Evolutionary conservation across 2,113 vertebrate species (phyloP).

Genomic region (Numida meleagris): DNA sequence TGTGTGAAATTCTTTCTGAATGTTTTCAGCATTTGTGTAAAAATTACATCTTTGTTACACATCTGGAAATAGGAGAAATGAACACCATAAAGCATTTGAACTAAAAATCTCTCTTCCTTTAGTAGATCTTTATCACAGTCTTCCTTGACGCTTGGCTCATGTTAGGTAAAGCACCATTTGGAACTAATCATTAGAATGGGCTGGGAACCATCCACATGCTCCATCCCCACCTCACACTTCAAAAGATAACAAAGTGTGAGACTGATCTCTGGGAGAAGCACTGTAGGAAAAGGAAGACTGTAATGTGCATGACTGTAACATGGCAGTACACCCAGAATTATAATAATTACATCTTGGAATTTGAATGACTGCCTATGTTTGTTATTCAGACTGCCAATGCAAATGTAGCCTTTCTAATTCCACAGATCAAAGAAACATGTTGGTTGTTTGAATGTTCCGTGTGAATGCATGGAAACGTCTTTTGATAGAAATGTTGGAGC

Average conservation of each 20-base stretch:
- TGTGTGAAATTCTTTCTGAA: not conserved
- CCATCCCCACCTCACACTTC: not conserved
- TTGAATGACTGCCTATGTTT: not conserved
- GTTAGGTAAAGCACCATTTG: slow-evolving; percentile 30
- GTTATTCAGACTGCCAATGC: not conserved
- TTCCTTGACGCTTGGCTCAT: not conserved
- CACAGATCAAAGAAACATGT: not conserved
- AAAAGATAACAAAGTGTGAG: not conserved
- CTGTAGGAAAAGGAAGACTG: not conserved
- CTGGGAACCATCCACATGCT: not conserved
- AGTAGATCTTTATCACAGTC: not conserved
- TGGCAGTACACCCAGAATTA: not conserved
- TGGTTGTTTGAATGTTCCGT: not conserved
- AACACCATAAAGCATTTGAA: not conserved
- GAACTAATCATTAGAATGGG: not conserved
- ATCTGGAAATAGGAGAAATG: not conserved
- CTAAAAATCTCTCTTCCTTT: not conserved
- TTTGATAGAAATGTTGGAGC: not conserved
- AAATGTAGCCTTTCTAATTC: not conserved
- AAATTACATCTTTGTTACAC: not conserved
- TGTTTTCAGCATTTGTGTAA: not conserved
- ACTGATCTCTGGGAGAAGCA: not conserved
- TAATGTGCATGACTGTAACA: not conserved
- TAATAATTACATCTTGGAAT: not conserved
- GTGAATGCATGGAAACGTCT: not conserved